Evolutionary conservation across 2,888 invertebrate genomes (phyloP).

Genomic region (Amiota communis): DNA sequence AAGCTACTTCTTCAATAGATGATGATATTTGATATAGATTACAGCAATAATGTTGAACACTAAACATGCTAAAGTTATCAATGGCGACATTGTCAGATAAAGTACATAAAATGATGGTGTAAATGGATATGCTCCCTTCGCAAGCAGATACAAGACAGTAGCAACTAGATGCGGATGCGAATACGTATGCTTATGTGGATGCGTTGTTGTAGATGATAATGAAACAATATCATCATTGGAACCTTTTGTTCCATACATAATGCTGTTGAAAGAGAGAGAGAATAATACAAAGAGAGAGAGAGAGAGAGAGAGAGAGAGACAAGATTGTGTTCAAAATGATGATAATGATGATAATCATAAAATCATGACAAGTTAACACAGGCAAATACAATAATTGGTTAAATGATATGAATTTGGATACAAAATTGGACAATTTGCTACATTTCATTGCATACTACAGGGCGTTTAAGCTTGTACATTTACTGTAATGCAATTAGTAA

Average conservation of each 20-base stretch:
- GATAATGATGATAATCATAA: conserved; percentile 5
- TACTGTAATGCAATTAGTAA: background rate
- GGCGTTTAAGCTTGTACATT: conserved; percentile 10
- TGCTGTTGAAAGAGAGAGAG: conserved; percentile 54
- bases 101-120: conserved; percentile 69
- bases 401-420: too few relatives aligned
- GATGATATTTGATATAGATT: conserved; percentile 60
- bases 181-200: background rate
- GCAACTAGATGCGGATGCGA: conserved; percentile 45
- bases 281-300: conserved; percentile 29
- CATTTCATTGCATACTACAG: conserved; percentile 19
- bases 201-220: conserved; percentile 13
- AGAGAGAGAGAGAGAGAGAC: conserved; percentile 22
- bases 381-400: background rate
- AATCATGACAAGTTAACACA: conserved; percentile 1
- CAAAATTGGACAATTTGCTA: background rate
- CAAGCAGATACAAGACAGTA: conserved; percentile 65
- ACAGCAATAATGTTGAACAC: conserved; percentile 65
- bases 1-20: conserved; percentile 50
- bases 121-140: conserved; percentile 70
- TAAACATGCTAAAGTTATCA: conserved; percentile 69
- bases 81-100: conserved; percentile 70
- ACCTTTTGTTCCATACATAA: conserved; percentile 52
- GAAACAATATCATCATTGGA: conserved; percentile 31
- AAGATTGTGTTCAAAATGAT: conserved; percentile 33